Base-by-base conservation (phyloP, 1,140 invertebrate genomes). In the Mylabris phalerata region DNA sequence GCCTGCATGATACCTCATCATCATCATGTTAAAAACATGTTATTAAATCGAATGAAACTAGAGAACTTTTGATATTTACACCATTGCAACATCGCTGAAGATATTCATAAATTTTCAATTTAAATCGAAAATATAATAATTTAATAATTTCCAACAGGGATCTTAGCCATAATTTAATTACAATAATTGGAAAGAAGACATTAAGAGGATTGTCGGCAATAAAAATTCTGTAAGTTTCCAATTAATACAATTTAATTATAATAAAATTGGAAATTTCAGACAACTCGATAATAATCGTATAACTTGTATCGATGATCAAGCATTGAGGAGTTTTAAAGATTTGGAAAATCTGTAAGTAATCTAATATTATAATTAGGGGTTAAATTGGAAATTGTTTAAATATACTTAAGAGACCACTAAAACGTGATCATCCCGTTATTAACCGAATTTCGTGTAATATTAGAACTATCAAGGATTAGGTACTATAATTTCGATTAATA, bases 231-330 rank as follows among this genome's bases (percentile, higher is more conserved):
- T 72, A 65, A 71, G 71, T 70, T 40, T 55, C 55, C 32, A 44
- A 57, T 48, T 48, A 10, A 24, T 27, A 51, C 44, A 39, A 40
- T 9, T 46, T 10, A 42, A 47, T 46, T 46, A 32, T 32, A 32
- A 7, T 32, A 32, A 32, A 32, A 32, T 45, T 32, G 40, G 10
- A 40, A 71, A 74, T 79, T 79, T 19, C 77, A 91, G 89, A 65
- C 88, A 95, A 75, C 77, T 98, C 62, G 95, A 98, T 73, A 91
- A 95, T 73, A 98, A 98, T 75, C 85, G 90, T 66, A 79, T 98
- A 59, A 92, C 89, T 9, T 98, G 95, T 72, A 83, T 98, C 65
- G 93, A 96, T 65, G 92, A 95, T 68, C 83, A 86, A 61, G 87
- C 92, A 1, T 81, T 97, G 48, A 84, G 86, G 71, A 84, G 86